These are phyloP conservation scores for Chaenodraco wilsoni DNA, from an alignment of 2,797 vertebrate species.

Conservation along the genomic window DNA sequence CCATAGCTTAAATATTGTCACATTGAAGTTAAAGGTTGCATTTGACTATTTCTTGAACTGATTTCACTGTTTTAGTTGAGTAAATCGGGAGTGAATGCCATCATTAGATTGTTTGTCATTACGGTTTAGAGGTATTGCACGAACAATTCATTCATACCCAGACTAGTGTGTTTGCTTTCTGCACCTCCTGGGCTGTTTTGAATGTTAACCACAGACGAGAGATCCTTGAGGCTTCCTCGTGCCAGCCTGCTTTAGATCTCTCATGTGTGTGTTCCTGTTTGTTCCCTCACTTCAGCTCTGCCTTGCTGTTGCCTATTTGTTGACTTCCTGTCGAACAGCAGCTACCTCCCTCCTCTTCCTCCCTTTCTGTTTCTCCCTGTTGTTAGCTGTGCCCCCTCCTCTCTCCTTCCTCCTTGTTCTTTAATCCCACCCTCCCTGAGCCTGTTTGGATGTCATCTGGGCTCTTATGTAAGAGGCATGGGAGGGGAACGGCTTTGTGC, in stretches of 20 bases:
- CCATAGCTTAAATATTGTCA: not conserved
- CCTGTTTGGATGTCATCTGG: slow-evolving; percentile 74
- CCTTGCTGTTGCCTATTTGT: slow-evolving; percentile 43
- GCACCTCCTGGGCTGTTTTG: not conserved
- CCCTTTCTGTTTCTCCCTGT: slow-evolving; percentile 49
- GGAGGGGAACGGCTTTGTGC: slow-evolving; percentile 60
- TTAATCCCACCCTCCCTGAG: slow-evolving; percentile 67
- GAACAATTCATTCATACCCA: not conserved
- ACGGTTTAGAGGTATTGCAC: not conserved
- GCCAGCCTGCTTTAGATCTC: not conserved
- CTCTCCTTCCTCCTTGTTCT: slow-evolving; percentile 56
- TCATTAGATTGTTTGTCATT: not conserved
- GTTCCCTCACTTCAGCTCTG: slow-evolving; percentile 31
- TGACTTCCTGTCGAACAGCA: slow-evolving; percentile 63
- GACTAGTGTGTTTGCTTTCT: slow-evolving; percentile 5
- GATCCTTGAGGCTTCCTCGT: slow-evolving; percentile 14
- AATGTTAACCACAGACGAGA: slow-evolving; percentile 18
- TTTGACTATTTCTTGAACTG: not conserved
- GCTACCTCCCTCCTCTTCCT: slow-evolving; percentile 56
- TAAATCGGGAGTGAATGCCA: not conserved
- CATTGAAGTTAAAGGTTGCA: not conserved
- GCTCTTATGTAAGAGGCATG: slow-evolving; percentile 76
- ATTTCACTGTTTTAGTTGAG: not conserved
- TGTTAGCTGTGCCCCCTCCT: slow-evolving; percentile 15
- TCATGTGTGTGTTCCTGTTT: slow-evolving; percentile 11